These are phyloP conservation scores for Pelecanoides urinatrix DNA, from an alignment of 2,113 vertebrate genomes.

Conservation along the genomic window DNA sequence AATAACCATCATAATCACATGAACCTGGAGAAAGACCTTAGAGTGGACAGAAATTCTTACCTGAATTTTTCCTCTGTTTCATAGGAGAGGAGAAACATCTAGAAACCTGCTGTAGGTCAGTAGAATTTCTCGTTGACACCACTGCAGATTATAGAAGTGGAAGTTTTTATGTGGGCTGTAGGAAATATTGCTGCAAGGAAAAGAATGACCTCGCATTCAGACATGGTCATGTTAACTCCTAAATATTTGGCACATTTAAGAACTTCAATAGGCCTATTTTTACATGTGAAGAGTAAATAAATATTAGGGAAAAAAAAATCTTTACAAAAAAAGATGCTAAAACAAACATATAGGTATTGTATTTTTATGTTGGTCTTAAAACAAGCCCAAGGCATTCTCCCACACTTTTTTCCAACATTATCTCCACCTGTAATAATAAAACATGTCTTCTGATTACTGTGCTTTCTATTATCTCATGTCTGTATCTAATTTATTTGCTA, in stretches of 20 bases:
- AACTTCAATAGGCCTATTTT: background rate
- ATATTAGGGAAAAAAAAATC: background rate
- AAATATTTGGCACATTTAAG: background rate
- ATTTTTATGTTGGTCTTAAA: constrained; percentile 63
- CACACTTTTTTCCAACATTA: constrained; percentile 80
- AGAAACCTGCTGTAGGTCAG: background rate
- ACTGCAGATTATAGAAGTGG: background rate
- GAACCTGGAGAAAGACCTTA: background rate
- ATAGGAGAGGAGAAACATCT: background rate
- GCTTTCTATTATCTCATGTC: constrained; percentile 82
- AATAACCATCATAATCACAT: accelerated
- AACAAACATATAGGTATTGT: constrained; percentile 48
- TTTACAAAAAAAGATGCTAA: background rate
- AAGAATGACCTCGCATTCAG: background rate
- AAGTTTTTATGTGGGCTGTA: background rate
- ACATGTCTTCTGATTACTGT: constrained; percentile 83
- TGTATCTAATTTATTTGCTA: constrained; percentile 85
- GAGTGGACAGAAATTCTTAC: background rate
- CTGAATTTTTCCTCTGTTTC: background rate
- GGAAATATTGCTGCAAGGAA: background rate
- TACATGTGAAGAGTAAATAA: constrained; percentile 7
- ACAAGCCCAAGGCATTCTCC: constrained; percentile 79
- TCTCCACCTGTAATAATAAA: constrained; percentile 92
- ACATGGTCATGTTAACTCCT: background rate
- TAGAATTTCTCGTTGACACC: background rate